A percentile compares a stretch with the other conserved stretches of the same genome.
Evolutionary conservation across 92 coral and sea anemone genomes (phyloP).

Genomic region (Diadumene lineata): DNA sequence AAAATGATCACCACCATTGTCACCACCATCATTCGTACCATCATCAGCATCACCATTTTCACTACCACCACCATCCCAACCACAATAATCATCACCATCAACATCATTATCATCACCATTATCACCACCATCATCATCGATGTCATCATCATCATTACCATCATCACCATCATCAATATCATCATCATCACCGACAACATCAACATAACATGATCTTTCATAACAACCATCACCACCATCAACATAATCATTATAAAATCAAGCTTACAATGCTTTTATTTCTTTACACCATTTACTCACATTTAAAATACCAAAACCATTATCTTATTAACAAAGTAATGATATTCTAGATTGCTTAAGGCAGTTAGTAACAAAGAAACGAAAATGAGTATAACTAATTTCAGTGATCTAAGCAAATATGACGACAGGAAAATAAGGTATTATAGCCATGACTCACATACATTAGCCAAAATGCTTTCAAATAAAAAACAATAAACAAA

Average conservation of each 20-base stretch:
- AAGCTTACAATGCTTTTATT: no score
- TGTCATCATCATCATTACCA: constrained; percentile 1
- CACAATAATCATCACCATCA: background rate
- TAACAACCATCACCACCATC: background rate
- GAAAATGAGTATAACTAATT: background rate
- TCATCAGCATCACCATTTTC: no score
- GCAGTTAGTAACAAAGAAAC: background rate
- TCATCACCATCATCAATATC: background rate
- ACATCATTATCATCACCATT: constrained; percentile 1
- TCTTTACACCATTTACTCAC: no score
- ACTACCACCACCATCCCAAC: background rate
- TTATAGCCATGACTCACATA: background rate
- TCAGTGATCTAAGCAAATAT: background rate
- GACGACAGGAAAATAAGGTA: background rate
- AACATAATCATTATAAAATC: background rate
- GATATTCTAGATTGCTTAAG: background rate
- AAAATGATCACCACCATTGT: no score
- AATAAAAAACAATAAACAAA: no score
- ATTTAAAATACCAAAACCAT: background rate
- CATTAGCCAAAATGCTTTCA: no score
- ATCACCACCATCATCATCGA: background rate
- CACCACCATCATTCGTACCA: no score
- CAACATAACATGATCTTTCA: background rate
- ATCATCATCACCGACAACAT: background rate
- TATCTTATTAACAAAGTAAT: background rate